Base-by-base conservation (phyloP, 2,888 invertebrate species). In the Tetanocera ferruginea region DNA sequence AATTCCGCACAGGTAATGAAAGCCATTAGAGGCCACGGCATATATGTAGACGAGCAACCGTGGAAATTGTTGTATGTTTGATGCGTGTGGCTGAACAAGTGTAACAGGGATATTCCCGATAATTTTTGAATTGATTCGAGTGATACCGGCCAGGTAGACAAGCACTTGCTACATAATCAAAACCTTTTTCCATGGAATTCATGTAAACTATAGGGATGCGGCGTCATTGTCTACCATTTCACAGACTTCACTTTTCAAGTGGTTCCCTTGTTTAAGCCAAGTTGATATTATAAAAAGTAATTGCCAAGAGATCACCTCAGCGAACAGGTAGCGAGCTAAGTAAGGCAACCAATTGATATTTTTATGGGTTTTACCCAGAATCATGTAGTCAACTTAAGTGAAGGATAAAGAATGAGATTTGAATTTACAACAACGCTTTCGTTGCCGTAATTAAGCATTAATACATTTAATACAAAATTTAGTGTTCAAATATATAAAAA, bases 341-440 rank as follows among this genome's bases (percentile, higher is more conserved):
- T 60, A 49, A 25, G 51, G 60, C 8, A 11, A 76, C 81, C 83
- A 79, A 85, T 85, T 85, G 85, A 85, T 85, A 80, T 81, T 82
- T 85, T 85, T 85, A 85, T 85, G 85, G 85, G 85, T 84, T 85
- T 85, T 85, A 83, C 85, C 85, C 85, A 80, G 82, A 80, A 82
- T 83, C 17, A 23, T 25, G 31, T 70, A 28, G n/a, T 55, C 23
- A 55, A 3, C 19, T 55, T 19, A 19, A 1, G 19, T 55, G 1
- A 55, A 43, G 43, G 43, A 43, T 43, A 14, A 14, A 43, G 6
- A 43, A 43, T 11, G 2, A 6, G 14, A 2, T 14, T 11, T 11
- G 14, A 43, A 11, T 43, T 43, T 14, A 14, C 11, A 2, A 14
- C 43, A 43, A 14, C 43, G 11, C 14, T 11, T 43, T 14, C 2